A percentile compares a stretch with the other conserved stretches of the same genome.
Conservation (phyloP, 2,888 invertebrate species). For the Camptogramma bilineatum region DNA sequence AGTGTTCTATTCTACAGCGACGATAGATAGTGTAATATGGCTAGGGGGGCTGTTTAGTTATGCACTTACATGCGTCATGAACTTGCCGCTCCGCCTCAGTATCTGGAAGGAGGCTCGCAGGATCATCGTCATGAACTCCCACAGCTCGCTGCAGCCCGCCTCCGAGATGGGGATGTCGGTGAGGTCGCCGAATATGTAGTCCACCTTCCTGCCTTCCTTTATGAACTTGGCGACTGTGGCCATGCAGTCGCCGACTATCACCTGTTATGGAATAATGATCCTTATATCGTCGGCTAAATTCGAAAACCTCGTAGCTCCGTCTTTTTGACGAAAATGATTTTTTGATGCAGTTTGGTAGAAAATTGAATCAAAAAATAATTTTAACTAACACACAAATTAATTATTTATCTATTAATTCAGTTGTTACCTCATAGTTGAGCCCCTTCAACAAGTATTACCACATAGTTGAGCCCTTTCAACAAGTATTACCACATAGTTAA, state of each 20-base stretch:
- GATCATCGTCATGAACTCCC: conserved; percentile 95
- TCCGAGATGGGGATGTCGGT: conserved; percentile 96
- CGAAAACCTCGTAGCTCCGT: no score
- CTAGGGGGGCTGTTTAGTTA: no score
- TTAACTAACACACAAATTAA: no score
- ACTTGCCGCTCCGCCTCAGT: conserved; percentile 92
- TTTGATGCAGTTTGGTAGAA: no score
- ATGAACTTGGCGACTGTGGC: conserved; percentile 92
- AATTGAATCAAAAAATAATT: no score
- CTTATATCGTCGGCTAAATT: background rate
- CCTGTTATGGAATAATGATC: conserved; percentile 76
- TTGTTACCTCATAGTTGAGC: no score
- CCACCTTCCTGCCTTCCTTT: conserved; percentile 92
- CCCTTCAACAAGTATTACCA: background rate
- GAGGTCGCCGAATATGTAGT: conserved; percentile 96
- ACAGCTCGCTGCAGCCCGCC: conserved; percentile 92
- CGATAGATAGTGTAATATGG: no score
- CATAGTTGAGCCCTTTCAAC: background rate
- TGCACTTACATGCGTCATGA: conserved; percentile 95
- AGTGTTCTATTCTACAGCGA: no score
- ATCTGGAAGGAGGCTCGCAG: conserved; percentile 92
- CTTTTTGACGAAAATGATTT: no score
- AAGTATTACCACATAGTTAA: no score
- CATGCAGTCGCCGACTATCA: conserved; percentile 96
- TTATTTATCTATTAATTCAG: no score